Base-by-base conservation (phyloP, 2,113 vertebrate genomes). In the Okapia johnstoni region DNA sequence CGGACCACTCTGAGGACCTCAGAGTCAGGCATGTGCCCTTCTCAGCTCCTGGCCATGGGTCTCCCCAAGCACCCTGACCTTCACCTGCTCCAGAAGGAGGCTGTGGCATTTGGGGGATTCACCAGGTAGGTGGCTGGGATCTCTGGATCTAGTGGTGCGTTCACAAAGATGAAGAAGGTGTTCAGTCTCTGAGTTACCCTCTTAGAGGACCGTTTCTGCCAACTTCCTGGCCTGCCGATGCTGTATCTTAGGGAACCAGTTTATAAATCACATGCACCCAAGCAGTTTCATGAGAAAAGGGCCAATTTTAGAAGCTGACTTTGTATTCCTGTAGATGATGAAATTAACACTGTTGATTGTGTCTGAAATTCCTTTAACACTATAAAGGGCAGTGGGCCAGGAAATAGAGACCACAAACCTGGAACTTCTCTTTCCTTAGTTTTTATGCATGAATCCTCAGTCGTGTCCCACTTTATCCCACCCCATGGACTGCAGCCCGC, bases 191-290 rank as follows among this genome's bases (percentile, higher is more conserved):
- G 52, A 96, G 60, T 76, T 3, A 12, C 9, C 3, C 73, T 90
- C 63, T 33, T 0, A 70, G 61, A 25, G 46, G 33, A 63, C 85
- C 79, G 58, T 36, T 28, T 77, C 77, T 58, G 12, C 33, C 11
- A 13, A 30, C 33, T 80, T 76, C 66, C 83, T 33, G 5, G 73
- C 1, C 6, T 30, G 12, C 25, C 6, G 8, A 12, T 2, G 77
- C 52, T 17, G 0, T 13, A 2, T 0, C 23, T 48, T 0, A 36
- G n/a, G 48, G 26, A 55, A 1, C 1, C 23, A 17, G 48, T 10
- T 63, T 58, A 57, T 0, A 13, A 50, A 86, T 19, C 30, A 70
- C 8, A 70, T 8, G 52, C n/a, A 52, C 7, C 1, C 23, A 15
- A 48, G 14, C 19, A 28, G 6, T 13, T 55, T 85, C 54, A 33